phyloP scores from a whole-genome alignment of 2,888 invertebrate species.

The Dryobota labecula region DNA sequence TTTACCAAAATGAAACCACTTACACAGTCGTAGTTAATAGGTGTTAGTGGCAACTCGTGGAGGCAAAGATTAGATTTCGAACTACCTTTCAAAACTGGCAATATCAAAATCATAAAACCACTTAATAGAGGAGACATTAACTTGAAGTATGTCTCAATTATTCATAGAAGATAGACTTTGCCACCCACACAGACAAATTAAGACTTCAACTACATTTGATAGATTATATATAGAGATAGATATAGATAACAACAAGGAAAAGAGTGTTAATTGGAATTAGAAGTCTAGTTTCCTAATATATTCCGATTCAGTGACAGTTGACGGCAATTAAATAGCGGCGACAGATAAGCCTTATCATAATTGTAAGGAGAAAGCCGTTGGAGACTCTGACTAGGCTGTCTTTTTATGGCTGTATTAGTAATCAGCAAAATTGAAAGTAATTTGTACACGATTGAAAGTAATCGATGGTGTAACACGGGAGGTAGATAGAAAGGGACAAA shows the following conservation, averaged over 20 bases:
- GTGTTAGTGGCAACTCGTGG: no score
- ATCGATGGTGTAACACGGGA: constrained; percentile 16
- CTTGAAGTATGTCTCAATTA: not conserved
- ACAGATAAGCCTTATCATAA: constrained; percentile 59
- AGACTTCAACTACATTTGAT: no score
- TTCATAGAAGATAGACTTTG: not conserved
- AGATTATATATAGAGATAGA: no score
- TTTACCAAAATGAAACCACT: not conserved
- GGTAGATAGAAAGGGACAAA: not conserved
- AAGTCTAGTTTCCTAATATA: constrained; percentile 40
- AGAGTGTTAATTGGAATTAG: constrained; percentile 36
- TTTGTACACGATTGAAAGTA: constrained; percentile 2
- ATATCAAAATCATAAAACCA: constrained; percentile 4
- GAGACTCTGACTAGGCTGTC: constrained; percentile 5
- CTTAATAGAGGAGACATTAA: not conserved
- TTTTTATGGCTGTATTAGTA: constrained; percentile 36
- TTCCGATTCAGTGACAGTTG: constrained; percentile 22
- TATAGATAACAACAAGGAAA: constrained; percentile 48
- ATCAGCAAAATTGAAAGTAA: constrained; percentile 52
- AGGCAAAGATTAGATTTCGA: not conserved
- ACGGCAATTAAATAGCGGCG: constrained; percentile 29
- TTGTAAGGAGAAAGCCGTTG: constrained; percentile 47
- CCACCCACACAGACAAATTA: constrained; percentile 39
- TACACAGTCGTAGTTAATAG: not conserved
- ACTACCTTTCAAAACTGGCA: not conserved